Percentiles rank a stretch among this genome's conserved stretches.
Evolutionary conservation across 2,888 invertebrate species (phyloP).

Genomic region (Philereme vetulata): DNA sequence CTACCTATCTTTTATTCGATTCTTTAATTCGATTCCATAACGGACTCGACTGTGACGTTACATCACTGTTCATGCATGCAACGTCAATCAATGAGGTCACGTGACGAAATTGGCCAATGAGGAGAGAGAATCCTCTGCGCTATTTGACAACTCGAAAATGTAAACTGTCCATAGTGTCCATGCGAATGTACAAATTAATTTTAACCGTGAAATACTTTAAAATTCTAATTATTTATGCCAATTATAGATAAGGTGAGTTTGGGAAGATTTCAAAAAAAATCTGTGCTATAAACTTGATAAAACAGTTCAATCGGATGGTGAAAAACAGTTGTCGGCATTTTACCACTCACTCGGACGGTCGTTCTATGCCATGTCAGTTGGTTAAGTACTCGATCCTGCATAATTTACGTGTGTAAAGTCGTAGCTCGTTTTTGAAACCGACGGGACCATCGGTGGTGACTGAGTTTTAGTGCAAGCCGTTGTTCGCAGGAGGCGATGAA

Average conservation of each 20-base stretch:
- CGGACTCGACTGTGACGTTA: neutral
- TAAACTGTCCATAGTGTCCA: conserved; percentile 63
- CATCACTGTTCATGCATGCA: conserved; percentile 48
- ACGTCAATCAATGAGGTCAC: conserved; percentile 59
- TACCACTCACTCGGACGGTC: conserved; percentile 45
- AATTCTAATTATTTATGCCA: conserved; percentile 49
- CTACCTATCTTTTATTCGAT: too few species aligned
- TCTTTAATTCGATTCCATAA: too few species aligned
- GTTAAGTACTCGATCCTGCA: conserved; percentile 70
- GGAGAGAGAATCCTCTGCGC: too few species aligned
- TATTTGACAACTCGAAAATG: conserved; percentile 53
- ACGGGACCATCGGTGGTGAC: conserved; percentile 63
- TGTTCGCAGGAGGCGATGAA: conserved; percentile 83
- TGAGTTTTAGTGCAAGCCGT: conserved; percentile 65
- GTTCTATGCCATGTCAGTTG: conserved; percentile 75
- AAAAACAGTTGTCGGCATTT: conserved; percentile 61
- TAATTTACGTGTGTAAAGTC: conserved; percentile 70
- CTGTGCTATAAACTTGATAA: conserved; percentile 10
- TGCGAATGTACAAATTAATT: conserved; percentile 44
- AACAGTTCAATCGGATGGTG: conserved; percentile 4
- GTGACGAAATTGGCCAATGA: conserved; percentile 58
- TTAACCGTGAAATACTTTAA: conserved; percentile 10
- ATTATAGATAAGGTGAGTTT: conserved; percentile 69
- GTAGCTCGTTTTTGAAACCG: conserved; percentile 58
- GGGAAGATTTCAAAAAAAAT: conserved; percentile 35